Evolutionary conservation across 1,140 invertebrate species (phyloP).

Genomic region (Nasonia vitripennis): DNA sequence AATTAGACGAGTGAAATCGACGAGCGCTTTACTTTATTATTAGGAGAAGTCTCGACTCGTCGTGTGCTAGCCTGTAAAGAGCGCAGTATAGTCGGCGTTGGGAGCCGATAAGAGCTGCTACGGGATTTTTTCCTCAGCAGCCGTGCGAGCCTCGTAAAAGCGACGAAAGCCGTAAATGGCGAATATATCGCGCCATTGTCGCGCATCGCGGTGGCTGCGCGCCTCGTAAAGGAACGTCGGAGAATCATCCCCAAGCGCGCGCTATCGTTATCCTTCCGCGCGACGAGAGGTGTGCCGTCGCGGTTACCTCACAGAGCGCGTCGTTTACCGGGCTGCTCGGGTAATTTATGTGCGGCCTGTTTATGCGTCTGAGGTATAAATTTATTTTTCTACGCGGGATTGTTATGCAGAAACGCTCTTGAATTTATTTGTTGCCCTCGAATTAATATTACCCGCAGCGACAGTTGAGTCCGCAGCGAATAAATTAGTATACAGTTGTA

Average conservation of each 20-base stretch:
- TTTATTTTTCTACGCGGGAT: too few relatives aligned
- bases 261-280: conserved; percentile 18
- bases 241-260: conserved; percentile 15
- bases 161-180: conserved; percentile 36
- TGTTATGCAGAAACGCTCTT: too few relatives aligned
- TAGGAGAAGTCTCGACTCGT: not conserved
- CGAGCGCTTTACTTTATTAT: conserved; percentile 15
- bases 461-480: too few relatives aligned
- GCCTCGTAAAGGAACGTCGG: conserved; percentile 41
- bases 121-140: not conserved
- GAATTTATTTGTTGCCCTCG: too few relatives aligned
- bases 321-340: not conserved
- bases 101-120: conserved; percentile 5
- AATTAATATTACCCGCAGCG: too few relatives aligned
- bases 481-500: too few relatives aligned
- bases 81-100: too few relatives aligned
- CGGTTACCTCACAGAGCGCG: not conserved
- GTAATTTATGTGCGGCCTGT: not conserved
- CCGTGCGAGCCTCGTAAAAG: conserved; percentile 37
- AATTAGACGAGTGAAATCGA: conserved; percentile 48
- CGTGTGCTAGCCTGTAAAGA: too few relatives aligned
- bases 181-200: conserved; percentile 47
- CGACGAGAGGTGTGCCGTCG: not conserved
- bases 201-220: not conserved
- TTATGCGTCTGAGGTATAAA: not conserved